Base-by-base conservation (phyloP, 2,888 invertebrate genomes). In the Alitta virens region DNA sequence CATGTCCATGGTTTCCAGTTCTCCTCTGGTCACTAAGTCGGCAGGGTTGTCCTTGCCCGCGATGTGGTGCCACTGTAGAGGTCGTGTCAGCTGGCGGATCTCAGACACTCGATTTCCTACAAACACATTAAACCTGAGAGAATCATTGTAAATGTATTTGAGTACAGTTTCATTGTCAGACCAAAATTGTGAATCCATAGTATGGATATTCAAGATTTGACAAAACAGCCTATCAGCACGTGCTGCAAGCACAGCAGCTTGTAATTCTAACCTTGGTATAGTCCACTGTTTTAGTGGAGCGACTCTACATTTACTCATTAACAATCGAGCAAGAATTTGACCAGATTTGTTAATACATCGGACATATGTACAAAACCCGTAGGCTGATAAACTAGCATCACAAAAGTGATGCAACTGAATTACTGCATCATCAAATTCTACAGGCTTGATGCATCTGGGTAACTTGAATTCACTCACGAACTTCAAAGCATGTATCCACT, bases 41-140 rank as follows among this genome's bases (percentile, higher is more conserved):
- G 77, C 77, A 21, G 78, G 75, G 62, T 78, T 78, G 5, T 67
- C 57, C 1, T 65, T 51, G 0, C 72, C 68, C 1, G 61, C 59
- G 1, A 76, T 69, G 60, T 78, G 71, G 51, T 63, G 50, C 74
- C 74, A 72, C 9, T 66, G 52, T 1, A 65, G 55, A n/a, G 55
- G 49, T 14, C 62, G 25, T 7, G 69, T 52, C 1, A 55, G 54
- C 12, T 65, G 42, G 49, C 68, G 66, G 7, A 75, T 74, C 57
- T 66, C 46, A 7, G 66, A 38, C 1, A 75, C 70, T 46, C 72
- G 27, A 52, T 75, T 74, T 1, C 63, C 63, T 0, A 75, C 72
- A 63, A 70, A 75, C 0, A 69, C 68, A 46, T 74, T 72, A 67
- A 72, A 74, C 12, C 62, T 18, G 25, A 50, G 18, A 9, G 69